A percentile compares a stretch with the other conserved stretches of the same genome.
Evolutionary conservation across 1,140 invertebrate genomes (phyloP).

Genomic region (Oryzaephilus surinamensis): DNA sequence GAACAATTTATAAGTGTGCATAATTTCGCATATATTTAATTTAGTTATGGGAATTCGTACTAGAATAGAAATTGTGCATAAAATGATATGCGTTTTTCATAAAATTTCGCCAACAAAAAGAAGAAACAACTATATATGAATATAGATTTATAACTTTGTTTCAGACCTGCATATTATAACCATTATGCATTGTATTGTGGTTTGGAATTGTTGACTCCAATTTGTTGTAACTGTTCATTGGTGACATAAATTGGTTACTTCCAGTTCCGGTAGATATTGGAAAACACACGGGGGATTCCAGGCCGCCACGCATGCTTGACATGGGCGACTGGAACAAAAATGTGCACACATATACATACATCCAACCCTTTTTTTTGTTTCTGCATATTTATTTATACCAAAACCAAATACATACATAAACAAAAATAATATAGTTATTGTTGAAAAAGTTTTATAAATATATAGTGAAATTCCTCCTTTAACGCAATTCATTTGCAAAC

Average conservation of each 20-base stretch:
- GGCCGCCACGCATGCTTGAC: slow-evolving; percentile 11
- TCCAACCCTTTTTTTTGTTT: neutral
- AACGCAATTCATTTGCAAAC: too few species aligned
- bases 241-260: slow-evolving; percentile 13
- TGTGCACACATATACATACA: slow-evolving; percentile 3
- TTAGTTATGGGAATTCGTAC: too few species aligned
- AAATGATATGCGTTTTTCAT: too few species aligned
- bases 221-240: slow-evolving; percentile 16
- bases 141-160: too few species aligned
- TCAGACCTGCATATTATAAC: too few species aligned
- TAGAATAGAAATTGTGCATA: too few species aligned
- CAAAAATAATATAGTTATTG: neutral
- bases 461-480: neutral
- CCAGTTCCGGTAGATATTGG: slow-evolving; percentile 7
- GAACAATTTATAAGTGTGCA: too few species aligned
- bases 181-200: too few species aligned
- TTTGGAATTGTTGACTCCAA: slow-evolving; percentile 12
- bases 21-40: too few species aligned
- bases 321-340: slow-evolving; percentile 10
- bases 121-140: too few species aligned
- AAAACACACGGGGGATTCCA: slow-evolving; percentile 13
- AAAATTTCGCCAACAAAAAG: too few species aligned
- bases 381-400: neutral
- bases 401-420: neutral
- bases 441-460: neutral